These are phyloP conservation scores for Calliphora vomitoria DNA, from an alignment of 2,888 invertebrate genomes.

Conservation along the genomic window DNA sequence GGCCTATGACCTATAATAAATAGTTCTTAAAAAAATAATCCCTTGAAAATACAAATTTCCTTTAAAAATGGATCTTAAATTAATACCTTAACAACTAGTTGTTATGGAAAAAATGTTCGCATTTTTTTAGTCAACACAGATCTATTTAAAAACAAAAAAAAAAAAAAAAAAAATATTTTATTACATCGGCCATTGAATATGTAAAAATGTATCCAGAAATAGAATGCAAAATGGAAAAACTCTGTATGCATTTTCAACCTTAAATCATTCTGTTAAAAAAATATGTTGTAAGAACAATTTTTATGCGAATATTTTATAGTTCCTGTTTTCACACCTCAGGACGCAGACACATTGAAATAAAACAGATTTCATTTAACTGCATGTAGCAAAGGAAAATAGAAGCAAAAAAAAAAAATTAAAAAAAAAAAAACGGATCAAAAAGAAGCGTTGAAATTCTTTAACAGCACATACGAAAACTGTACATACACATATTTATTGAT, in stretches of 20 bases:
- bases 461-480: background rate
- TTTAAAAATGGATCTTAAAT: conserved; percentile 1
- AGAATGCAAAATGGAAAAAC: background rate
- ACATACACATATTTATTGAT: conserved; percentile 3
- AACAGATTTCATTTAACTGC: conserved; percentile 9
- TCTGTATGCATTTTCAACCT: conserved; percentile 16
- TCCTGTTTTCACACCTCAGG: conserved; percentile 47
- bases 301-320: conserved; percentile 45
- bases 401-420: conserved; percentile 21
- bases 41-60: background rate
- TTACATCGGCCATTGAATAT: conserved; percentile 8
- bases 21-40: background rate
- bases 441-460: conserved; percentile 5
- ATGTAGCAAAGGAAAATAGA: background rate
- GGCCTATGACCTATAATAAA: background rate
- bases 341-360: conserved; percentile 31
- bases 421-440: background rate
- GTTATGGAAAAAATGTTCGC: background rate
- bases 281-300: conserved; percentile 31
- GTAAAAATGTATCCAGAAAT: background rate
- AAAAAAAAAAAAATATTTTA: background rate
- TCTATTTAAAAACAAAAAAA: no score
- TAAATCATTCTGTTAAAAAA: conserved; percentile 57
- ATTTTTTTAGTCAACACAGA: background rate
- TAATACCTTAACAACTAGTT: conserved; percentile 3